Evolutionary conservation across 2,888 invertebrate genomes (phyloP).

Genomic region (Dione juno): DNA sequence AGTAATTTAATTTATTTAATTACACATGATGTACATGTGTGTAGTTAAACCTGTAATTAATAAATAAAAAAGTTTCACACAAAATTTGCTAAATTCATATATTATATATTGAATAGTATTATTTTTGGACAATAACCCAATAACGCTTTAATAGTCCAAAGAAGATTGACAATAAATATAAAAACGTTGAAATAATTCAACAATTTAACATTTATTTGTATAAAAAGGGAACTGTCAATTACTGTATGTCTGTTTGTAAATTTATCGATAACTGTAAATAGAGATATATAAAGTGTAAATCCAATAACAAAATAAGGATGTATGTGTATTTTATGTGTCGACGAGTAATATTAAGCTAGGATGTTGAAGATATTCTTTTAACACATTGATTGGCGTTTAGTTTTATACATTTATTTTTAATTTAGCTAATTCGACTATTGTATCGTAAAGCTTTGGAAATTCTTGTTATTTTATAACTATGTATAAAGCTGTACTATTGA

Average conservation of each 20-base stretch:
- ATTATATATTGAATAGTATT: no score
- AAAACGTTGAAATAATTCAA: neutral
- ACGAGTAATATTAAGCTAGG: neutral
- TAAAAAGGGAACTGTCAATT: conserved; percentile 66
- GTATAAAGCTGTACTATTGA: no score
- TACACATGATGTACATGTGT: neutral
- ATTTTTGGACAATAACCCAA: no score
- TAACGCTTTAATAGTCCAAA: neutral
- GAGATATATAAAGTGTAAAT: conserved; percentile 48
- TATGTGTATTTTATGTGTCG: neutral
- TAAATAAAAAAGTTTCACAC: neutral
- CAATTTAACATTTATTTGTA: conserved; percentile 36
- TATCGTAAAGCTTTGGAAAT: no score
- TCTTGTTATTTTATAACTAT: no score
- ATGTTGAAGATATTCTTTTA: neutral
- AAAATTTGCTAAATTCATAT: no score
- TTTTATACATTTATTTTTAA: no score
- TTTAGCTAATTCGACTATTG: no score
- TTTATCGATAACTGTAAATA: conserved; percentile 55
- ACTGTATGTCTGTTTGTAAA: conserved; percentile 45
- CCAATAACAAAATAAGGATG: conserved; percentile 32
- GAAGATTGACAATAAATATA: neutral
- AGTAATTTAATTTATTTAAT: no score
- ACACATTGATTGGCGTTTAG: neutral
- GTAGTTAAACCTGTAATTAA: neutral